These are phyloP conservation scores for Rhinichthys osculus DNA, from an alignment of 2,797 vertebrate genomes.

Conservation along the genomic window DNA sequence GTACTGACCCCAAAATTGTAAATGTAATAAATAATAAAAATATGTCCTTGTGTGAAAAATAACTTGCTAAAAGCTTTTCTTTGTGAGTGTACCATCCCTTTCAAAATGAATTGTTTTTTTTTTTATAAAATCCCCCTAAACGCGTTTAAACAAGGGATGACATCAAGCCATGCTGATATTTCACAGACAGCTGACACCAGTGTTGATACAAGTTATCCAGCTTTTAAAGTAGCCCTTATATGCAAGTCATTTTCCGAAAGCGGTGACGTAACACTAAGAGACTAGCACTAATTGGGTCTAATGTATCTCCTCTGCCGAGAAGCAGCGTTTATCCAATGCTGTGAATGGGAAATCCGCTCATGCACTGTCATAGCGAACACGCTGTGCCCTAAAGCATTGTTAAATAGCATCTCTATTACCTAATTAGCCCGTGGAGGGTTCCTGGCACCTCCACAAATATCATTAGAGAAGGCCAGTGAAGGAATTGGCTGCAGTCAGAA, in stretches of 20 bases:
- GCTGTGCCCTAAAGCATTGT: conserved; percentile 54
- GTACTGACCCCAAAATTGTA: too few species aligned
- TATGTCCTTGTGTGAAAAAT: background rate
- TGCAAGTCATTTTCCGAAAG: conserved; percentile 19
- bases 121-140: background rate
- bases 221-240: conserved; percentile 19
- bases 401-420: conserved; percentile 45
- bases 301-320: conserved; percentile 37
- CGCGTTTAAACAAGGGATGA: background rate
- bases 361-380: conserved; percentile 41
- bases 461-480: conserved; percentile 37
- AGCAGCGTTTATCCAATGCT: background rate
- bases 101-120: background rate
- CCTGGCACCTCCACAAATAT: conserved; percentile 27
- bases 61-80: background rate
- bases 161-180: background rate
- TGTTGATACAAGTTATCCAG: background rate
- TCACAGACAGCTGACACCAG: background rate
- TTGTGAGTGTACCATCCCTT: background rate
- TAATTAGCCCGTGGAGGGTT: conserved; percentile 53
- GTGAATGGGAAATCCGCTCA: conserved; percentile 27
- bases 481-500: conserved; percentile 42
- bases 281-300: conserved; percentile 30
- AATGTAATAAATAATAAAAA: too few species aligned
- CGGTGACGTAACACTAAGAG: conserved; percentile 15